Conservation (phyloP, 2,797 vertebrate species). For the Saxicola maurus region DNA sequence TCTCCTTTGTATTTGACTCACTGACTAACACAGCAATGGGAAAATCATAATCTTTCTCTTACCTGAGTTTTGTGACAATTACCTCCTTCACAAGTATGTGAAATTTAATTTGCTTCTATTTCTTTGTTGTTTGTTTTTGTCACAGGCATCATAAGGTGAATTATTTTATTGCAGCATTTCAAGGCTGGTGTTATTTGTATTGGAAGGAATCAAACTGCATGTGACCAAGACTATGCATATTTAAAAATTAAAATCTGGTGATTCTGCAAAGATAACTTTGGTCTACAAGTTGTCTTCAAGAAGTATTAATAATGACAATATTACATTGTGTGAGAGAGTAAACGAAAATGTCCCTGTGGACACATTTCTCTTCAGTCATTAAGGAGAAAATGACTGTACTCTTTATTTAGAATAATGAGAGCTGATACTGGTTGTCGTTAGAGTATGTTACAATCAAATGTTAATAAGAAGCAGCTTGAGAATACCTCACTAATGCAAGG, state of each 20-base stretch:
- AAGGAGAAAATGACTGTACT: conserved; percentile 50
- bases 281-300: not conserved
- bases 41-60: not conserved
- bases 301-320: conserved; percentile 39
- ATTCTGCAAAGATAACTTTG: not conserved
- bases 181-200: not conserved
- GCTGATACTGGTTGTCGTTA: conserved; percentile 8
- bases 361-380: conserved; percentile 47
- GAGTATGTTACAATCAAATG: conserved; percentile 16
- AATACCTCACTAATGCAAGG: conserved; percentile 26
- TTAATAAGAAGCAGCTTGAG: conserved; percentile 50
- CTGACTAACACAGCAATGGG: not conserved
- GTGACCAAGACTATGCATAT: not conserved
- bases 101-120: not conserved
- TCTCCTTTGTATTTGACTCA: not conserved
- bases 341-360: conserved; percentile 42
- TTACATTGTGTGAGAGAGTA: conserved; percentile 39
- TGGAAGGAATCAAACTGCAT: not conserved
- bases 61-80: not conserved
- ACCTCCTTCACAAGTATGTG: not conserved
- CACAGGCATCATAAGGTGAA: not conserved
- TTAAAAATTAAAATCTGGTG: conserved; percentile 1
- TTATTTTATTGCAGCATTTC: not conserved
- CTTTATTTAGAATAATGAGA: conserved; percentile 63
- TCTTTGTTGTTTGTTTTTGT: not conserved